Evolutionary conservation across 2,113 vertebrate genomes (phyloP).

Genomic region (Entosphenus tridentatus): DNA sequence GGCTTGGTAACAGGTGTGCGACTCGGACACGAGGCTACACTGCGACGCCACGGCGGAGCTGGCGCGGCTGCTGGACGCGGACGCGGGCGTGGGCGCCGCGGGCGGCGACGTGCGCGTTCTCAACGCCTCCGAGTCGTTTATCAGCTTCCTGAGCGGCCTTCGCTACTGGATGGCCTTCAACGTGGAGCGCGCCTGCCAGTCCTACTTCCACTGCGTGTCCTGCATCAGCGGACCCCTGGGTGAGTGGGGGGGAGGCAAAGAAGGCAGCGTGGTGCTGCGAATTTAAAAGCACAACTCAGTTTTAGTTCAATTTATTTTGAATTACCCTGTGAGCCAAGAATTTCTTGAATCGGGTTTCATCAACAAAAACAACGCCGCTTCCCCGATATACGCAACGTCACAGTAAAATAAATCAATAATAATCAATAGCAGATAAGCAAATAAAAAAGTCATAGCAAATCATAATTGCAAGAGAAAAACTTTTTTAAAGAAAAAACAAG

Average conservation of each 20-base stretch:
- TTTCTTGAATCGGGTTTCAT: no score
- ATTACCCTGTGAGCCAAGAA: no score
- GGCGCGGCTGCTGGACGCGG: constrained; percentile 7
- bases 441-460: no score
- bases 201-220: constrained; percentile 8
- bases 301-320: no score
- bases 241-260: neutral
- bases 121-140: constrained; percentile 2
- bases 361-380: no score
- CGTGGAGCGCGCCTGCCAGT: constrained; percentile 8
- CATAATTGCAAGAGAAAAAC: no score
- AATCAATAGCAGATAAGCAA: no score
- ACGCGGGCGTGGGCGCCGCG: constrained; percentile 6
- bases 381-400: no score
- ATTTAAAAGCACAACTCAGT: no score
- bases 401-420: no score
- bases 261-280: no score
- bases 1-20: constrained; percentile 3
- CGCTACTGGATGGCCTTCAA: constrained; percentile 8
- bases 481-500: no score
- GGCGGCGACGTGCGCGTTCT: constrained; percentile 7
- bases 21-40: constrained; percentile 8
- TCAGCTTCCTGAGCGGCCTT: constrained; percentile 8
- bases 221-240: constrained; percentile 9
- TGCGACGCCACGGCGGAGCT: constrained; percentile 6